Conservation (phyloP, 2,797 vertebrate species). For the Cercopithecus diana region DNA sequence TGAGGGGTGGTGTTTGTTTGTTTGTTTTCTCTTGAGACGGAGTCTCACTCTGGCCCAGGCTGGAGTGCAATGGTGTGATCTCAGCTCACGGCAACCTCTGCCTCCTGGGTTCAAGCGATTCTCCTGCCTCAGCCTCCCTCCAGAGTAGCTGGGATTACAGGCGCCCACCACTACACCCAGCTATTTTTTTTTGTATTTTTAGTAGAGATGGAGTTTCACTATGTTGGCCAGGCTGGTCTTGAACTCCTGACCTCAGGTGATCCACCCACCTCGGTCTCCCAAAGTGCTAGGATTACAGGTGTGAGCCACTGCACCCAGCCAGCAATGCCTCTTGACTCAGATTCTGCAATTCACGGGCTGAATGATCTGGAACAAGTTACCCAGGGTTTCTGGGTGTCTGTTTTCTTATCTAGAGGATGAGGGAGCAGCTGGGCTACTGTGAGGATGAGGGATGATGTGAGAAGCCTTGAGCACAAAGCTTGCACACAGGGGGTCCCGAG, state of each 20-base stretch:
- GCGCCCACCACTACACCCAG: accelerated
- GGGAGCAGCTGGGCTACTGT: not conserved
- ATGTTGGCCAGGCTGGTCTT: not conserved
- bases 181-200: not conserved
- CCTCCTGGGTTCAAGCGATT: not conserved
- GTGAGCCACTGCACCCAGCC: accelerated
- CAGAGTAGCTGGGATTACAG: not conserved
- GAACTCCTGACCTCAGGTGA: not conserved
- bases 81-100: accelerated
- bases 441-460: not conserved
- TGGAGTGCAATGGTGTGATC: not conserved
- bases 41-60: no score
- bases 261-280: not conserved
- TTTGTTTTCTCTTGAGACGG: no score
- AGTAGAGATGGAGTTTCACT: not conserved
- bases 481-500: accelerated
- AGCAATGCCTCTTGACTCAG: not conserved
- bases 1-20: no score
- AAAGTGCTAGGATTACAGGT: not conserved
- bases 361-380: not conserved
- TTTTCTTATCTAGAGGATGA: not conserved
- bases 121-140: not conserved
- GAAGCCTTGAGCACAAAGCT: not conserved
- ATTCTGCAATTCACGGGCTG: not conserved
- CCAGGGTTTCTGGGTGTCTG: not conserved